Base-by-base conservation (phyloP, 2,113 vertebrate genomes). In the Brienomyrus brachyistius region DNA sequence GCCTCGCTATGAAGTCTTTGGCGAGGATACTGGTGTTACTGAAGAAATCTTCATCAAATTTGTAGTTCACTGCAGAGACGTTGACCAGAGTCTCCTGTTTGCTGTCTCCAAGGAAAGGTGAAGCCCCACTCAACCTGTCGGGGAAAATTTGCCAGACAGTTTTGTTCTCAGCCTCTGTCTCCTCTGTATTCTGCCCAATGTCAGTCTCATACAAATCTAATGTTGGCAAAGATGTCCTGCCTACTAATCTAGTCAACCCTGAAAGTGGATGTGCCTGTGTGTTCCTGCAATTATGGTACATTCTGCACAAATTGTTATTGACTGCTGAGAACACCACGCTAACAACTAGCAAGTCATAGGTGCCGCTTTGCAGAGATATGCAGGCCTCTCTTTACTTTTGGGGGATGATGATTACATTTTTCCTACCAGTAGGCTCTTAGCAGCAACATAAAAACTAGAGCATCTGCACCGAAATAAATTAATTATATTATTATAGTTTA, bases 71-170 rank as follows among this genome's bases (percentile, higher is more conserved):
- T 6, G 98, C 98, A 35, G 98, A 99, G 87, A 99, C 97, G 66
- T 99, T 99, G 89, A 97, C 98, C 94, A 99, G 92, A 0, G 98
- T 99, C 95, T 99, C 98, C 94, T 99, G 98, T 91, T 99, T 99
- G 92, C 96, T 98, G 92, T 99, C 98, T 59, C 98, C 98, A 91
- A 99, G 96, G 95, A 99, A 99, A 0, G 98, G 98, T 74, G 98
- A 99, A 0, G 98, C 98, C 70, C 98, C 98, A 88, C 98, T 99
- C 35, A 99, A 93, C 31, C 98, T 99, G 93, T 59, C 89, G 86
- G 92, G 86, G 62, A 52, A 93, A 88, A 90, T 54, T 40, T 54
- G n/a, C 51, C 9, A 31, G 83, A 86, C 43, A 50, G 5, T 77
- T 77, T 40, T 80, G 4, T 80, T 74, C 31, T 70, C 8, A 66